A percentile compares a stretch with the other conserved stretches of the same genome.
These are phyloP conservation scores for Augochlora pura DNA, from an alignment of 1,140 invertebrate species.

Conservation along the genomic window DNA sequence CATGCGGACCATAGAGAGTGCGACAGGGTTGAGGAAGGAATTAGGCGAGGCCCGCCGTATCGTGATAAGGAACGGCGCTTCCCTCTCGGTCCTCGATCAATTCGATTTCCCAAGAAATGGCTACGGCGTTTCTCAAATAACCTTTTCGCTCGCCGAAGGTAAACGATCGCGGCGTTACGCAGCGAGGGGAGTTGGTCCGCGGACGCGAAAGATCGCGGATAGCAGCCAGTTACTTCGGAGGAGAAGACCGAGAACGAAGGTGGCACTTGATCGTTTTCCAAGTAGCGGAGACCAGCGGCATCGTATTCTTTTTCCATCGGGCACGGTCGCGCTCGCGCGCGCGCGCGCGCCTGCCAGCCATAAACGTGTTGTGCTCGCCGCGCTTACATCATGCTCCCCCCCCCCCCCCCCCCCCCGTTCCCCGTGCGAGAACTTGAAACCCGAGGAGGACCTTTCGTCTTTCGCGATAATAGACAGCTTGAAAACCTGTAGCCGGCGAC, in stretches of 20 bases:
- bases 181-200: background rate
- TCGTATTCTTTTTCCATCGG: background rate
- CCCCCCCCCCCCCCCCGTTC: no score
- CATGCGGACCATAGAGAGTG: no score
- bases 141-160: constrained; percentile 12
- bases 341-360: no score
- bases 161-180: constrained; percentile 15
- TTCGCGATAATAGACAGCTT: constrained; percentile 1
- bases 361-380: background rate
- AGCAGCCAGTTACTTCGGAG: background rate
- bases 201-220: background rate
- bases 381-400: background rate
- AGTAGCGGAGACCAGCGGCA: background rate
- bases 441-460: constrained; percentile 8
- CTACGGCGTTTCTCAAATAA: constrained; percentile 21
- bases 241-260: background rate
- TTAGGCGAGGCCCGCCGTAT: no score
- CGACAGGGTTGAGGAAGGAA: no score
- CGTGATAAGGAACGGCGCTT: no score
- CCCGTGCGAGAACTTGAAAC: background rate
- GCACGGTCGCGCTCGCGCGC: background rate
- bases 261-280: constrained; percentile 3
- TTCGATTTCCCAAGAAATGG: constrained; percentile 13
- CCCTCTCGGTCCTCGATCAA: background rate
- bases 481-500: constrained; percentile 17